phyloP scores from a whole-genome alignment of 2,888 invertebrate species.

The Hemaris fuciformis region DNA sequence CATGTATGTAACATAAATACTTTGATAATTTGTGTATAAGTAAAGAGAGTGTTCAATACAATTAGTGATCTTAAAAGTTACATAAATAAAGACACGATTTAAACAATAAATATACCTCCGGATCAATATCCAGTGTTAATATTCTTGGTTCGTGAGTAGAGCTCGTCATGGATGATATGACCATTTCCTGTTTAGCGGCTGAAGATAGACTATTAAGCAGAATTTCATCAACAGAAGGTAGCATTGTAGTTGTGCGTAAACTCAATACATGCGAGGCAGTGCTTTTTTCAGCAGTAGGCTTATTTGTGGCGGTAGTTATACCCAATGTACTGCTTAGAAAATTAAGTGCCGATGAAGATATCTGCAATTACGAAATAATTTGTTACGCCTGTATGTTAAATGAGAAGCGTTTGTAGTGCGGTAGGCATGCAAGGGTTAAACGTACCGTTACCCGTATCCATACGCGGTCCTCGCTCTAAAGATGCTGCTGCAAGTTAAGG shows the following conservation, averaged over 20 bases:
- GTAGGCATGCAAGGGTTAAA: constrained; percentile 62
- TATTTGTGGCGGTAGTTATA: constrained; percentile 72
- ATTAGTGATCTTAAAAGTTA: constrained; percentile 32
- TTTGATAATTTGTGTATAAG: constrained; percentile 23
- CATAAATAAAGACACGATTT: constrained; percentile 45
- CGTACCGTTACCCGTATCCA: constrained; percentile 40
- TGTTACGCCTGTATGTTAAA: constrained; percentile 63
- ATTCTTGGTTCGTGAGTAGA: constrained; percentile 79
- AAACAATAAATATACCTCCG: constrained; percentile 80
- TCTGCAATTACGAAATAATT: constrained; percentile 78
- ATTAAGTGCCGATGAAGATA: constrained; percentile 77
- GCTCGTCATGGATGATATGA: constrained; percentile 76
- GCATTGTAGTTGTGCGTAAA: constrained; percentile 80
- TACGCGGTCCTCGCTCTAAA: constrained; percentile 39
- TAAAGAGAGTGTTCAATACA: constrained; percentile 12
- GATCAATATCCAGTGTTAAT: constrained; percentile 83
- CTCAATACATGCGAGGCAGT: constrained; percentile 81
- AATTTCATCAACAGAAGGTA: constrained; percentile 83
- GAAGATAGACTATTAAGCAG: constrained; percentile 83
- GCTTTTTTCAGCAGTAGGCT: constrained; percentile 74
- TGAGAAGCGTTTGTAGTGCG: constrained; percentile 53
- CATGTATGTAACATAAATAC: constrained; percentile 18
- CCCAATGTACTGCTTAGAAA: constrained; percentile 76
- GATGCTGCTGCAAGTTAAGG: constrained; percentile 45
- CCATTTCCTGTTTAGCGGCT: constrained; percentile 82